phyloP scores from a whole-genome alignment of 2,888 invertebrate species.

The Acleris sparsana region DNA sequence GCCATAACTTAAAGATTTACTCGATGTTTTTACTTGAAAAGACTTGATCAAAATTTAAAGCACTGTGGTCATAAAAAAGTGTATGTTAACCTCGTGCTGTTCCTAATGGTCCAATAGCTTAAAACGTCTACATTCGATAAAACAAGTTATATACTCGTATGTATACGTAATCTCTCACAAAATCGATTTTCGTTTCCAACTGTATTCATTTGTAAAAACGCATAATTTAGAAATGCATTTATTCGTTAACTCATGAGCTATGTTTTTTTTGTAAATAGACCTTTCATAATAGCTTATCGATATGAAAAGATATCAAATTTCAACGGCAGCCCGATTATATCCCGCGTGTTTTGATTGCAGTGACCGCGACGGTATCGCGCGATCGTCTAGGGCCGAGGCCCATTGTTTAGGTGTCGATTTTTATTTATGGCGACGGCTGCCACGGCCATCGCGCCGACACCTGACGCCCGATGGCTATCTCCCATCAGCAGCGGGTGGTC shows the following conservation, averaged over 20 bases:
- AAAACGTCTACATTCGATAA: too few relatives aligned
- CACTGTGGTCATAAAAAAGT: too few relatives aligned
- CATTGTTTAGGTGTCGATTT: constrained; percentile 76
- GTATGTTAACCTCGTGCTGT: too few relatives aligned
- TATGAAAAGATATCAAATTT: constrained; percentile 46
- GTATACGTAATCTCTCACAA: too few relatives aligned
- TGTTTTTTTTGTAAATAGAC: neutral
- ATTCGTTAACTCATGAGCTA: too few relatives aligned
- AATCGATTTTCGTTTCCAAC: too few relatives aligned
- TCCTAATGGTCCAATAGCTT: too few relatives aligned
- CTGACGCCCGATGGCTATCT: constrained; percentile 72
- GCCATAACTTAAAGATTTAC: too few relatives aligned
- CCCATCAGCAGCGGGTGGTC: constrained; percentile 64
- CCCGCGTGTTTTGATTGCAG: constrained; percentile 58
- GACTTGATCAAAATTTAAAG: too few relatives aligned
- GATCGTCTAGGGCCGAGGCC: constrained; percentile 59
- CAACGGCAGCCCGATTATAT: constrained; percentile 51
- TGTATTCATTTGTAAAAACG: too few relatives aligned
- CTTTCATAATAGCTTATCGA: constrained; percentile 1
- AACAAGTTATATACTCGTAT: too few relatives aligned
- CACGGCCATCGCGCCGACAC: constrained; percentile 58
- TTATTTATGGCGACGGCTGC: constrained; percentile 66
- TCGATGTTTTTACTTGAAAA: too few relatives aligned
- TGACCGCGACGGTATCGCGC: constrained; percentile 53
- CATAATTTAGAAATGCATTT: neutral